Evolutionary conservation across 2,113 vertebrate species (phyloP).

Genomic region (Panthera leo): DNA sequence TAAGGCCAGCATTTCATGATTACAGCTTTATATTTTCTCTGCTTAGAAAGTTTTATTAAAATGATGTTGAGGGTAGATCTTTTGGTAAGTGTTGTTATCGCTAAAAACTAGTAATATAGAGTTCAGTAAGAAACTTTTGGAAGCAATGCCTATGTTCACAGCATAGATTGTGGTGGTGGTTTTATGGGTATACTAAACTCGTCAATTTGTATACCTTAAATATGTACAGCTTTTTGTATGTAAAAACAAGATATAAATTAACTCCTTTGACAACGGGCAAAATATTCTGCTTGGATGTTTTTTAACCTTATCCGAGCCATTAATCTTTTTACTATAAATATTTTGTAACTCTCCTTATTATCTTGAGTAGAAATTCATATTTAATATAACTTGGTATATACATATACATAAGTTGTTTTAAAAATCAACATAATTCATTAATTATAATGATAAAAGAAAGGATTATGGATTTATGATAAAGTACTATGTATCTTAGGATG

Average conservation of each 20-base stretch:
- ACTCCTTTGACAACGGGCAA: not conserved
- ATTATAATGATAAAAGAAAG: not conserved
- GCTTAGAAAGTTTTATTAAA: conserved; percentile 37
- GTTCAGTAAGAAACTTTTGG: not conserved
- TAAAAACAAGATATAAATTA: not conserved
- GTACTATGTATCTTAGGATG: not conserved
- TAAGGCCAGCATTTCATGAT: conserved; percentile 10
- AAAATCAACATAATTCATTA: not conserved
- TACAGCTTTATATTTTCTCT: conserved; percentile 12
- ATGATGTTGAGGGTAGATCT: not conserved
- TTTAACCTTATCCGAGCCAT: not conserved
- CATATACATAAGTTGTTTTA: not conserved
- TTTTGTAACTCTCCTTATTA: not conserved
- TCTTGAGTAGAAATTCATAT: not conserved
- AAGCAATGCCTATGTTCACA: not conserved
- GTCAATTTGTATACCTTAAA: not conserved
- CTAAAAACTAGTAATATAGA: not conserved
- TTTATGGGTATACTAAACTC: not conserved
- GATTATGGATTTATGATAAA: not conserved
- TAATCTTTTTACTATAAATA: conserved; percentile 34
- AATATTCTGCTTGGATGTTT: not conserved
- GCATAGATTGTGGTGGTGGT: not conserved
- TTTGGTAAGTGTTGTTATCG: not conserved
- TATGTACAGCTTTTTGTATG: not conserved
- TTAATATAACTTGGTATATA: not conserved